These are phyloP conservation scores for Xylocopa sonorina DNA, from an alignment of 1,140 invertebrate genomes.

Conservation along the genomic window DNA sequence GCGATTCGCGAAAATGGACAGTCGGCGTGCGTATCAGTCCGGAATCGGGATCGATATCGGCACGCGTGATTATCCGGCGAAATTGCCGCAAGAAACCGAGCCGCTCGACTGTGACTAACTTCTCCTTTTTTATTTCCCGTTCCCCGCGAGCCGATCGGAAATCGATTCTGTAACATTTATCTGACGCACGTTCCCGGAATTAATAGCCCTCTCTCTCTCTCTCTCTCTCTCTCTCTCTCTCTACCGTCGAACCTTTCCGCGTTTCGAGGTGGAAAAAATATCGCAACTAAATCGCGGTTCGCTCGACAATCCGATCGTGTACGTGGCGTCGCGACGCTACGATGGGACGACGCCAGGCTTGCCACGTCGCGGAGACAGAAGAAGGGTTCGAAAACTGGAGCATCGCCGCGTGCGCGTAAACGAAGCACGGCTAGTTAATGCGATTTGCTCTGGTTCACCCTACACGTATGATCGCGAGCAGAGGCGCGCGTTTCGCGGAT, in stretches of 20 bases:
- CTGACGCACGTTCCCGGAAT: neutral
- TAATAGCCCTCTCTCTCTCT: too few relatives aligned
- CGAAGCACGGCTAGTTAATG: slow-evolving; percentile 39
- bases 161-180: neutral
- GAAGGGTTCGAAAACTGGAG: slow-evolving; percentile 34
- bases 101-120: neutral
- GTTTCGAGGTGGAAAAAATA: too few relatives aligned
- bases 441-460: slow-evolving; percentile 27
- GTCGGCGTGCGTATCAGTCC: neutral
- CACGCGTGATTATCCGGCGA: slow-evolving; percentile 9
- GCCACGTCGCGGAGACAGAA: too few relatives aligned
- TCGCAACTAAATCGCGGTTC: too few relatives aligned
- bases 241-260: too few relatives aligned
- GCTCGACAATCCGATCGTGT: too few relatives aligned
- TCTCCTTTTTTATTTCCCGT: neutral
- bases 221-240: too few relatives aligned
- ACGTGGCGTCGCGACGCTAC: too few relatives aligned
- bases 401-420: slow-evolving; percentile 7
- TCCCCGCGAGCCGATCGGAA: neutral
- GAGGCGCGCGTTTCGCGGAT: slow-evolving; percentile 14
- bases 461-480: neutral
- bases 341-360: too few relatives aligned
- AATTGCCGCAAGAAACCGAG: slow-evolving; percentile 20
- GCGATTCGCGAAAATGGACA: slow-evolving; percentile 24
- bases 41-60: slow-evolving; percentile 29